Evolutionary conservation across 2,797 vertebrate species (phyloP).

Genomic region (Bryconaethiops microstoma): DNA sequence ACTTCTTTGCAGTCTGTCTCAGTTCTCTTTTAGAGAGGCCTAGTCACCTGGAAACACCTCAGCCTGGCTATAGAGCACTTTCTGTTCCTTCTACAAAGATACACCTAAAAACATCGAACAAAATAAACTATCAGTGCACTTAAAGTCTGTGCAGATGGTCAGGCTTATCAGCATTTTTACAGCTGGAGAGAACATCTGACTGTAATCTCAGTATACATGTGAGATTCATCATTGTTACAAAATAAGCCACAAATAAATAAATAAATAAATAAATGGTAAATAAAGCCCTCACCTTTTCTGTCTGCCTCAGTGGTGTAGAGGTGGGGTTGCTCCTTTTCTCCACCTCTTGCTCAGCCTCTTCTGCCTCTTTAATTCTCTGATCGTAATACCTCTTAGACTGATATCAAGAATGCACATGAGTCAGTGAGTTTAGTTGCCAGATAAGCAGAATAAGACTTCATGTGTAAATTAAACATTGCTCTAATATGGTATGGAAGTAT

Average conservation of each 20-base stretch:
- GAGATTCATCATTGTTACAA: not conserved
- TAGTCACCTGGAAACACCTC: not conserved
- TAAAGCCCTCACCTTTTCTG: slow-evolving; percentile 84
- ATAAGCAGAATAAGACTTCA: not conserved
- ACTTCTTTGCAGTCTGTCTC: not conserved
- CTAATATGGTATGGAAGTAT: not conserved
- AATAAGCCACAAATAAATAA: not conserved
- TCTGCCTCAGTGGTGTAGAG: slow-evolving; percentile 82
- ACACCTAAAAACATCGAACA: not conserved
- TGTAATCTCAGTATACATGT: too few relatives aligned
- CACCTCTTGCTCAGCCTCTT: slow-evolving; percentile 82
- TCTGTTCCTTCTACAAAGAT: slow-evolving; percentile 9
- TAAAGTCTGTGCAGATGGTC: not conserved
- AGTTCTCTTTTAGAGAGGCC: slow-evolving; percentile 30
- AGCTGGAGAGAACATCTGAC: not conserved
- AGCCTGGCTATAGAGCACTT: slow-evolving; percentile 5
- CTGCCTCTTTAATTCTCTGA: slow-evolving; percentile 88
- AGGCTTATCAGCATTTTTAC: not conserved
- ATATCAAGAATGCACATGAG: not conserved
- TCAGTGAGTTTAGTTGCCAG: not conserved
- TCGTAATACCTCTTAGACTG: slow-evolving; percentile 89
- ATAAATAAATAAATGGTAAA: not conserved
- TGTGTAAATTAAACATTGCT: not conserved
- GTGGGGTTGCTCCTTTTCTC: slow-evolving; percentile 74
- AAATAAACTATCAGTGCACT: not conserved